A percentile compares a stretch with the other conserved stretches of the same genome.
phyloP scores from a whole-genome alignment of 2,797 vertebrate genomes.

The Apogon talboti region DNA sequence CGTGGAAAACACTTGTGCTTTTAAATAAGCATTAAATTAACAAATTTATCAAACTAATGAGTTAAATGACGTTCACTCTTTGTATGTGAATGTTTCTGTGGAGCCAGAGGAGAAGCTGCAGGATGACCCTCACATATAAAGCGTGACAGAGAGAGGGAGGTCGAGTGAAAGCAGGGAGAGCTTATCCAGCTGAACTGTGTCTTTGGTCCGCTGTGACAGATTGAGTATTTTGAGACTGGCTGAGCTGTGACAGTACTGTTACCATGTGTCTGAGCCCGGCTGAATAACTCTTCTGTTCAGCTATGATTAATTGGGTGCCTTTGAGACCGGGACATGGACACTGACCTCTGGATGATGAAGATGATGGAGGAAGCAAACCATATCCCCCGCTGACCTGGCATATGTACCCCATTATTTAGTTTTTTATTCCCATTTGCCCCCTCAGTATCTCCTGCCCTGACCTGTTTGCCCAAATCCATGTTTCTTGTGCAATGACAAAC shows the following conservation, averaged over 20 bases:
- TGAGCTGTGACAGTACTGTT: conserved; percentile 40
- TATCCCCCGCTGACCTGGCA: conserved; percentile 6
- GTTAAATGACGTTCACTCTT: not conserved
- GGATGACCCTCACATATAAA: not conserved
- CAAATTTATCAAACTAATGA: conserved; percentile 2
- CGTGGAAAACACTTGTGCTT: not conserved
- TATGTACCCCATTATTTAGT: not conserved
- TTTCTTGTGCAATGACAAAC: not conserved
- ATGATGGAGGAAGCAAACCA: conserved; percentile 18
- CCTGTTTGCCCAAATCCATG: not conserved
- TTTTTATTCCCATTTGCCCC: conserved; percentile 16
- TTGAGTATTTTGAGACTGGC: conserved; percentile 49
- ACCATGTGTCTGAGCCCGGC: conserved; percentile 38
- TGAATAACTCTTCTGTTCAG: conserved; percentile 37
- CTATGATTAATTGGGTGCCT: conserved; percentile 44
- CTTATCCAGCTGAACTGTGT: conserved; percentile 40
- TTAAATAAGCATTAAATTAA: not conserved
- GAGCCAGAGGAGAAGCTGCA: conserved; percentile 18
- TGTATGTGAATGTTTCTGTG: conserved; percentile 10
- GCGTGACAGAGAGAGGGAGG: conserved; percentile 15
- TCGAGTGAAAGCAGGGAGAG: conserved; percentile 13
- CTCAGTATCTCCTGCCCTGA: not conserved
- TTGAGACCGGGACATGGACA: conserved; percentile 25
- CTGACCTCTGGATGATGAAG: conserved; percentile 31
- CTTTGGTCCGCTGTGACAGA: conserved; percentile 44